phyloP scores from a whole-genome alignment of 2,113 vertebrate species.

The Uropsilus gracilis region DNA sequence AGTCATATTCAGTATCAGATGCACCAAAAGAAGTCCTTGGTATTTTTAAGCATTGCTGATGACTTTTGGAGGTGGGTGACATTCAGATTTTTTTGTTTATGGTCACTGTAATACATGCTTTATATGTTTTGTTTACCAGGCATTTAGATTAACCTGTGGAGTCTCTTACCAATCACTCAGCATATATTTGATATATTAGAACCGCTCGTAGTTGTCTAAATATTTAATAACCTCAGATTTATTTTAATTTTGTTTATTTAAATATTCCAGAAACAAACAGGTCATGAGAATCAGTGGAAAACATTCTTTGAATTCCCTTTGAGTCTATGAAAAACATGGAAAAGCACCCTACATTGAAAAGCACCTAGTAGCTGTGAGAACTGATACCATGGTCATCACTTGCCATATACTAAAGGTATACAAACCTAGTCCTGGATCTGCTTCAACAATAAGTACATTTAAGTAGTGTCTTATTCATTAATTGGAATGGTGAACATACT shows the following conservation, averaged over 20 bases:
- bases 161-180: background rate
- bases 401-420: background rate
- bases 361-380: background rate
- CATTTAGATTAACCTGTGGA: background rate
- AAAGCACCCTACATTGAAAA: background rate
- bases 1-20: slow-evolving; percentile 58
- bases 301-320: background rate
- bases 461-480: background rate
- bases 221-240: background rate
- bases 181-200: background rate
- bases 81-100: background rate
- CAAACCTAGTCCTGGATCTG: background rate
- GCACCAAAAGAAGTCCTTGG: slow-evolving; percentile 22
- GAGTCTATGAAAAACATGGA: background rate
- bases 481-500: background rate
- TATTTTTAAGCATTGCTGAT: slow-evolving; percentile 60
- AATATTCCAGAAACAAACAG: slow-evolving; percentile 69
- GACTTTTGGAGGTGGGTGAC: slow-evolving; percentile 31
- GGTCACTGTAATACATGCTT: background rate
- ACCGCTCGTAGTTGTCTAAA: background rate
- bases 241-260: slow-evolving; percentile 9
- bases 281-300: slow-evolving; percentile 76
- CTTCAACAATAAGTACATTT: slow-evolving; percentile 44
- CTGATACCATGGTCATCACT: background rate
- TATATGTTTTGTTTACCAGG: slow-evolving; percentile 19